Evolutionary conservation across 2,113 vertebrate species (phyloP).

Genomic region (Apeltes quadracus): DNA sequence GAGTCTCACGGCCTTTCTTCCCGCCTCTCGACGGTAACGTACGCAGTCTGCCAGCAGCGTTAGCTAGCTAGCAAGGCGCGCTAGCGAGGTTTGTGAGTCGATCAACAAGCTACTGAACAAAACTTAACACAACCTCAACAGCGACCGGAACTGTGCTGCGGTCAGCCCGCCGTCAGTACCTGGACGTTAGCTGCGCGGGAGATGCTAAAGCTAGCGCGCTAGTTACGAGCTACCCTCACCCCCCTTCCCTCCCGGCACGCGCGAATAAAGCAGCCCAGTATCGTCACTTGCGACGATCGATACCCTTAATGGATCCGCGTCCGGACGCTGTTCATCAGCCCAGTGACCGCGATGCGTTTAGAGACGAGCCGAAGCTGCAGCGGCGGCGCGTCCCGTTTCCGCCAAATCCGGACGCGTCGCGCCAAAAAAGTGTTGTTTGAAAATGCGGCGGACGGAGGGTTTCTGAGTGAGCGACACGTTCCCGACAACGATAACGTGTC

Average conservation of each 20-base stretch:
- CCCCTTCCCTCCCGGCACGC: background rate
- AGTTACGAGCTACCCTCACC: background rate
- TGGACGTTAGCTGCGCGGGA: too few relatives aligned
- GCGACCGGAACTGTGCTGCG: background rate
- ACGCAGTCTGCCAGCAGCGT: too few relatives aligned
- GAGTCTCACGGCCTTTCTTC: background rate
- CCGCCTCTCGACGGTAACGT: background rate
- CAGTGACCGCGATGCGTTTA: background rate
- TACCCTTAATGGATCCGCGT: too few relatives aligned
- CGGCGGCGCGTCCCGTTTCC: conserved; percentile 39
- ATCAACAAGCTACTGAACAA: too few relatives aligned
- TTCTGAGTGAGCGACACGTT: too few relatives aligned
- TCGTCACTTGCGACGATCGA: too few relatives aligned
- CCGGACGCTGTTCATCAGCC: too few relatives aligned
- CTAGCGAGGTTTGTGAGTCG: too few relatives aligned
- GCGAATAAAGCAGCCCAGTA: background rate
- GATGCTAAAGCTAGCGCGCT: background rate
- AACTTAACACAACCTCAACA: background rate
- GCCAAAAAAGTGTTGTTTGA: conserved; percentile 48
- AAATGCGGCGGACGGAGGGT: background rate
- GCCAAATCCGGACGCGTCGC: conserved; percentile 53
- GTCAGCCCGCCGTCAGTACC: background rate
- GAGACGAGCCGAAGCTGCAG: background rate
- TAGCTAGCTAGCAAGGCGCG: too few relatives aligned
- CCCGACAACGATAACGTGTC: fast-evolving